These are phyloP conservation scores for Emydocephalus ijimae DNA, from an alignment of 2,113 vertebrate species.

Conservation along the genomic window DNA sequence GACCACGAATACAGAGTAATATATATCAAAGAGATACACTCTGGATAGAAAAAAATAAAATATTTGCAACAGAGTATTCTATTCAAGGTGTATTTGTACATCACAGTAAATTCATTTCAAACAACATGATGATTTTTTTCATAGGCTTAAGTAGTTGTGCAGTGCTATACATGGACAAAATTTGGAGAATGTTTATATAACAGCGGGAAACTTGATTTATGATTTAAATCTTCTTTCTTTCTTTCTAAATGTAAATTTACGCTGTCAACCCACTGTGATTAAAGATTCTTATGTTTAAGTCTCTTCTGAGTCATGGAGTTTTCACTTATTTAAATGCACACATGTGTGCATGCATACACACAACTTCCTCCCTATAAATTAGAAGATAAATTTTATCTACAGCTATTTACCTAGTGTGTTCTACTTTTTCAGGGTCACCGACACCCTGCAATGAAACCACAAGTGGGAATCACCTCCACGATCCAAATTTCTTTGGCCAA, in stretches of 20 bases:
- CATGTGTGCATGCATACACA: neutral
- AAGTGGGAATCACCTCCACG: neutral
- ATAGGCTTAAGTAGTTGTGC: neutral
- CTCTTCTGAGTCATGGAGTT: neutral
- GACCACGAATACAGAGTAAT: neutral
- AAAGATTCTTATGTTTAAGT: neutral
- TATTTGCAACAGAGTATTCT: neutral
- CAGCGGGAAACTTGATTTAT: neutral
- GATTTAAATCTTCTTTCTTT: neutral
- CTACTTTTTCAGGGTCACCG: neutral
- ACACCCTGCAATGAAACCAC: neutral
- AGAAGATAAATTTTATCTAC: neutral
- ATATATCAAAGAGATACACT: neutral
- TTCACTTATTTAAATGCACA: neutral
- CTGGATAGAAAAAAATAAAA: neutral
- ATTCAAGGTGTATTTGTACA: neutral
- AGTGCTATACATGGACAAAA: neutral
- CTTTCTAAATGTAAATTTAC: neutral
- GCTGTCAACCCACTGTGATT: neutral
- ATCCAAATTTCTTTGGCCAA: neutral
- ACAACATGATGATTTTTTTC: neutral
- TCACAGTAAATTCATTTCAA: neutral
- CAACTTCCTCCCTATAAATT: neutral
- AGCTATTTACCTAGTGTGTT: neutral
- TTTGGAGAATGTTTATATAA: neutral